Conservation (phyloP, 2,797 vertebrate genomes). For the Protosalanx chinensis region DNA sequence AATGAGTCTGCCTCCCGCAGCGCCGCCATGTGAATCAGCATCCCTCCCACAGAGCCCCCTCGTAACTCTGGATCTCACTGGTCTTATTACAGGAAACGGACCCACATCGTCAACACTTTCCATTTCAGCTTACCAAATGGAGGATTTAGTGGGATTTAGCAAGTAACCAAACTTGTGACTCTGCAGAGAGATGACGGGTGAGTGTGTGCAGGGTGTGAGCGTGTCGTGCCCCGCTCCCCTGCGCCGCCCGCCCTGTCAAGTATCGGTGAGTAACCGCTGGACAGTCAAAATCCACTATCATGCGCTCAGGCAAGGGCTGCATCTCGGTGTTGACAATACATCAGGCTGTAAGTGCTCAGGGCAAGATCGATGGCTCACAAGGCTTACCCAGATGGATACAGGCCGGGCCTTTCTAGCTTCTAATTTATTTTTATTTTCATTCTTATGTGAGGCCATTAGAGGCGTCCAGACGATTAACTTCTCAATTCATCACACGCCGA, state of each 20-base stretch:
- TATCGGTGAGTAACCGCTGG: conserved; percentile 40
- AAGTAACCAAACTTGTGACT: no score
- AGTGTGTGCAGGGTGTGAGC: neutral
- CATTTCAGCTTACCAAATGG: neutral
- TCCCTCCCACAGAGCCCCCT: conserved; percentile 42
- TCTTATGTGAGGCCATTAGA: conserved; percentile 59
- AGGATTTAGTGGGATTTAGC: conserved; percentile 8
- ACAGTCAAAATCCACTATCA: conserved; percentile 37
- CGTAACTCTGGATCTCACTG: conserved; percentile 40
- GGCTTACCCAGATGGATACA: conserved; percentile 60
- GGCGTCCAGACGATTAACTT: conserved; percentile 57
- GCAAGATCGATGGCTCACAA: conserved; percentile 63
- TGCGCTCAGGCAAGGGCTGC: conserved; percentile 40
- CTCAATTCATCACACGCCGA: conserved; percentile 63
- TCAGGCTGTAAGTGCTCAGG: conserved; percentile 60
- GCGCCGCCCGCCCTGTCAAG: conserved; percentile 29
- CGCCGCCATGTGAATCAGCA: conserved; percentile 37
- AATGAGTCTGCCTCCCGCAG: conserved; percentile 45
- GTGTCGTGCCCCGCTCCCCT: conserved; percentile 8
- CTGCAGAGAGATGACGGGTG: neutral
- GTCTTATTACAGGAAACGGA: conserved; percentile 49
- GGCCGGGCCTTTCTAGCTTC: conserved; percentile 36
- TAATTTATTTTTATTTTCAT: conserved; percentile 69
- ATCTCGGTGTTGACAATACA: conserved; percentile 58
- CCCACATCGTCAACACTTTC: conserved; percentile 9